A percentile compares a stretch with the other conserved stretches of the same genome.
Conservation (phyloP, 2,888 invertebrate species). For the Scaptomyza reducta region DNA sequence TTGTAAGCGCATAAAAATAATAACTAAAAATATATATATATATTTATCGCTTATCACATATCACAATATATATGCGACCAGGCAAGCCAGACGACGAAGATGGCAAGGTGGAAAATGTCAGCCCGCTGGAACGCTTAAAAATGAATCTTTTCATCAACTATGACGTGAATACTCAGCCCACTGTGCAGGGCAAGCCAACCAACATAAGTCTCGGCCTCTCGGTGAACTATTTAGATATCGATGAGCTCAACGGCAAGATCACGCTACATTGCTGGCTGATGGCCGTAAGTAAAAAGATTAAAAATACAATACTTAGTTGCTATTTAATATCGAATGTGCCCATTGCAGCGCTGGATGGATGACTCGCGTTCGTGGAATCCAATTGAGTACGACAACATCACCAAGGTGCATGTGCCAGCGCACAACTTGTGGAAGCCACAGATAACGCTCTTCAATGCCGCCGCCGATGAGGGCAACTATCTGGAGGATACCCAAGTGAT, state of each 20-base stretch:
- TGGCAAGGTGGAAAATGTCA: conserved; percentile 50
- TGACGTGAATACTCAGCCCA: conserved; percentile 82
- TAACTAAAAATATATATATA: not conserved
- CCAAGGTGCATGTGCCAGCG: conserved; percentile 86
- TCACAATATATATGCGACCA: conserved; percentile 20
- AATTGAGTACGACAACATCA: conserved; percentile 87
- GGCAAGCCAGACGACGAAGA: conserved; percentile 11
- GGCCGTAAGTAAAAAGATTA: conserved; percentile 85
- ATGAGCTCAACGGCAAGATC: conserved; percentile 87
- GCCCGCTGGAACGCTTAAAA: conserved; percentile 67
- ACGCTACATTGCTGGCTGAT: conserved; percentile 86
- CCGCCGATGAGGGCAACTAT: conserved; percentile 86
- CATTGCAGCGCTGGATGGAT: conserved; percentile 89
- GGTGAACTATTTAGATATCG: conserved; percentile 88
- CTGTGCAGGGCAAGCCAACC: conserved; percentile 71
- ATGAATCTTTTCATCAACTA: conserved; percentile 85
- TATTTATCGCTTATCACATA: not conserved
- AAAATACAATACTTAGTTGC: not conserved
- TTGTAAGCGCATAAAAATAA: conserved; percentile 54
- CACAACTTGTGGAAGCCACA: conserved; percentile 93
- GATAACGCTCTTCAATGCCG: conserved; percentile 88
- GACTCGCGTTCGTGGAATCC: conserved; percentile 90
- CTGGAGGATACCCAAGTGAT: conserved; percentile 63
- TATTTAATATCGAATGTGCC: not conserved
- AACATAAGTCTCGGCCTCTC: conserved; percentile 85